phyloP scores from a whole-genome alignment of 2,113 vertebrate genomes.

The Haemorhous mexicanus region DNA sequence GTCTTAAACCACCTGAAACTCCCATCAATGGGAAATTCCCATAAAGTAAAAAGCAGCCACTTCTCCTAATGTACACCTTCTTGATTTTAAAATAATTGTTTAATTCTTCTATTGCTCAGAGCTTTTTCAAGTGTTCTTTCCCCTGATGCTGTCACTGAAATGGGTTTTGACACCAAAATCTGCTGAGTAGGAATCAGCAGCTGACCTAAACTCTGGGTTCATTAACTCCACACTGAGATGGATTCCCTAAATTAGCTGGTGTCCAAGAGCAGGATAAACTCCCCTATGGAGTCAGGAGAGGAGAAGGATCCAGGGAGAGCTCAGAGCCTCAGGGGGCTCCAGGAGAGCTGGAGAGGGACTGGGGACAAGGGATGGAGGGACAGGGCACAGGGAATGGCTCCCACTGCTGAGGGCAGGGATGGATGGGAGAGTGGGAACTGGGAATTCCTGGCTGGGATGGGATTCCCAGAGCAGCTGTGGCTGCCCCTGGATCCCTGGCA shows the following conservation, averaged over 20 bases:
- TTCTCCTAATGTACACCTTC: background rate
- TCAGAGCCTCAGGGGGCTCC: background rate
- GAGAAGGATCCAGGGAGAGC: background rate
- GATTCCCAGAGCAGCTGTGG: background rate
- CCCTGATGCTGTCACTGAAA: background rate
- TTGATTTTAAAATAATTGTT: background rate
- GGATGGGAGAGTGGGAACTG: background rate
- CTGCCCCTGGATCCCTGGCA: background rate
- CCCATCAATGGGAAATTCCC: background rate
- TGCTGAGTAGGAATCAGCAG: background rate
- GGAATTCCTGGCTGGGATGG: background rate
- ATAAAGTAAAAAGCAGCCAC: rapidly evolving
- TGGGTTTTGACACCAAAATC: background rate
- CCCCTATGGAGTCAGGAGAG: background rate
- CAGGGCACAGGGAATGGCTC: background rate
- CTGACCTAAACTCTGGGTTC: background rate
- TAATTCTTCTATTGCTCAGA: rapidly evolving
- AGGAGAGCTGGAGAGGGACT: background rate
- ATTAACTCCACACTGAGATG: background rate
- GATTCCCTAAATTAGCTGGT: background rate
- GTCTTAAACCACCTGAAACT: background rate
- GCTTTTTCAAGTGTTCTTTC: background rate
- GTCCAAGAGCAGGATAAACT: background rate
- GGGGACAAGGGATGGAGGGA: background rate
- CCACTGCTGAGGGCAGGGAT: rapidly evolving